Conservation (phyloP, 2,888 invertebrate genomes). For the Chalcis sispes region DNA sequence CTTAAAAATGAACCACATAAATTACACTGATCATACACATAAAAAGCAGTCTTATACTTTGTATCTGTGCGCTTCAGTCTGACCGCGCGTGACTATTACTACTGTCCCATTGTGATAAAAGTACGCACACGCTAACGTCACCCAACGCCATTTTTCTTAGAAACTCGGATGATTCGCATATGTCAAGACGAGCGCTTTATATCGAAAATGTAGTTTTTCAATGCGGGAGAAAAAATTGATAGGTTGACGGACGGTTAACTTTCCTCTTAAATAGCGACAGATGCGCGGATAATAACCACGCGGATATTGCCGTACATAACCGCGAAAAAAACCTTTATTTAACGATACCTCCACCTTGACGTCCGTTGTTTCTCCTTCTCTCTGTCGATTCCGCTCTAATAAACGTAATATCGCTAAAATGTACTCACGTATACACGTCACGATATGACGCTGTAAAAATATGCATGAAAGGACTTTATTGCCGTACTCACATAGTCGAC, state of each 20-base stretch:
- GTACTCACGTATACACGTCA: too few species aligned
- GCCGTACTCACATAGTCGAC: not conserved
- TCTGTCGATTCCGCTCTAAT: too few species aligned
- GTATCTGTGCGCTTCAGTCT: too few species aligned
- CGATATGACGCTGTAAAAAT: slow-evolving; percentile 34
- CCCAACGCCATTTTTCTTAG: not conserved
- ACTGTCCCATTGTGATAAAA: too few species aligned
- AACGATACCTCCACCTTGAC: too few species aligned
- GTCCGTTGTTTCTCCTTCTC: too few species aligned
- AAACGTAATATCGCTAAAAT: too few species aligned
- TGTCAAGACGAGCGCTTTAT: not conserved
- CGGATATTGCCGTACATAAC: not conserved
- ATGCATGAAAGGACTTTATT: slow-evolving; percentile 9
- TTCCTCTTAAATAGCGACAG: slow-evolving; percentile 24
- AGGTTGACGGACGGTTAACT: slow-evolving; percentile 4
- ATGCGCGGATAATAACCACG: slow-evolving; percentile 16
- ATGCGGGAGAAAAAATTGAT: not conserved
- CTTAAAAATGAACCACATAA: too few species aligned
- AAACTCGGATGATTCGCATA: not conserved
- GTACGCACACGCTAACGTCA: not conserved
- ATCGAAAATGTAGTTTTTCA: slow-evolving; percentile 23
- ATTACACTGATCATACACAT: too few species aligned
- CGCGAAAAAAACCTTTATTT: too few species aligned
- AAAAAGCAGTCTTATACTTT: too few species aligned
- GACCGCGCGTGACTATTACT: too few species aligned